Evolutionary conservation across 2,113 vertebrate genomes (phyloP), one percentile per base, ranked within the genome.

Genomic region (Pionites leucogaster): DNA sequence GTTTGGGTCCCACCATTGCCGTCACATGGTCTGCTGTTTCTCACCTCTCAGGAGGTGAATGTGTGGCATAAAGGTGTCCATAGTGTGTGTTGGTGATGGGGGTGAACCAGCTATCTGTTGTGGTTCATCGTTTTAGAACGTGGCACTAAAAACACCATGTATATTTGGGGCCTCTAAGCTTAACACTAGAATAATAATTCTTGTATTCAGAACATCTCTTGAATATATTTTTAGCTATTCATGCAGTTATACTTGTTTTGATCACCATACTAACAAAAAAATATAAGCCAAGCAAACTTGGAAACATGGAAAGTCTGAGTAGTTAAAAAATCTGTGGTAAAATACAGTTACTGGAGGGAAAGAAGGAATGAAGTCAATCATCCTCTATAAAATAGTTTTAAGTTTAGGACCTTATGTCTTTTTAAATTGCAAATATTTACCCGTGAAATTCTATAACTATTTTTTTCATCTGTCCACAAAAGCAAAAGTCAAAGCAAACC

Each of bases 61-160:
- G 1, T 12, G 6, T 31, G 49, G 37, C 50, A 13, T 8, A 35
- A 65, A 71, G 16, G 50, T 59, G n/a, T 52, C 13, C 1, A 0
- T 9, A 23, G 7, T 24, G 39, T 35, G 37, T 8, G 7, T 2
- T 33, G 27, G 64, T 4, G 17, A 11, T 33, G n/a, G 39, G 71
- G 19, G 49, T 11, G 27, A 80, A 15, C 25, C 1, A 1, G 3
- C 29, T 47, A 3, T 59, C 31, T 84, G 2, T 25, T 23, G 23
- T 11, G 37, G 10, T 53, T 59, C 33, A 19, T 31, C 0, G 0
- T 3, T 20, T 13, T 3, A 9, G 22, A 60, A 67, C 0, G 0
- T 25, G 22, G 27, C 17, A 42, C 35, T n/a, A 37, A 41, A 42
- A 78, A 19, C 3, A 14, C 55, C 4, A 0, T 1, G 0, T 24